A percentile compares a stretch with the other conserved stretches of the same genome.
Evolutionary conservation across 2,113 vertebrate genomes (phyloP).

Genomic region (Bagarius yarrelli): DNA sequence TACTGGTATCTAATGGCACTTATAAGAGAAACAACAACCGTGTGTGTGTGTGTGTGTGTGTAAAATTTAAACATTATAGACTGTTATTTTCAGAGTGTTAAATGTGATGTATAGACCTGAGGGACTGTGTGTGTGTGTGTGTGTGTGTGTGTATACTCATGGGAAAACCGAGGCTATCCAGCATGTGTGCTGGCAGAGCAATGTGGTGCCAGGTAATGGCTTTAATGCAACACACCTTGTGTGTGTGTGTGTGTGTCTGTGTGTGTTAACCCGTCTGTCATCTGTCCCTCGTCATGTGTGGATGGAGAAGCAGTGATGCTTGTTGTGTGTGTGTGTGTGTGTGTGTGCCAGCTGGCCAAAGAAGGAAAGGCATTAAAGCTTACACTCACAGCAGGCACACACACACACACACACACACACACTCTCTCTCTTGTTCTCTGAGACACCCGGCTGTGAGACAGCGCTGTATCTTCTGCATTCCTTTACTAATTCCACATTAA

Average conservation of each 20-base stretch:
- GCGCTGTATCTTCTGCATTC: slow-evolving; percentile 13
- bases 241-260: slow-evolving; percentile 63
- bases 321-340: slow-evolving; percentile 9
- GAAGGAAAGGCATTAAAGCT: slow-evolving; percentile 39
- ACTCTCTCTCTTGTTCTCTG: slow-evolving; percentile 8
- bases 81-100: slow-evolving; percentile 99
- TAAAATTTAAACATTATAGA: slow-evolving; percentile 99
- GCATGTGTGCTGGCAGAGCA: slow-evolving; percentile 91
- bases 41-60: slow-evolving; percentile 58
- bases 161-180: slow-evolving; percentile 79
- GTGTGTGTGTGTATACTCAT: slow-evolving; percentile 31
- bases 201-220: slow-evolving; percentile 94
- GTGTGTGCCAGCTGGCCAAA: slow-evolving; percentile 44
- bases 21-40: neutral
- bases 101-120: slow-evolving; percentile 98
- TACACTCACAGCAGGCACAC: slow-evolving; percentile 34
- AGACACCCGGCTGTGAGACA: slow-evolving; percentile 8
- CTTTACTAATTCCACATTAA: neutral
- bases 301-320: slow-evolving; percentile 35
- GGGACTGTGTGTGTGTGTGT: slow-evolving; percentile 63
- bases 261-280: slow-evolving; percentile 52
- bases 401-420: slow-evolving; percentile 15
- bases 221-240: slow-evolving; percentile 83
- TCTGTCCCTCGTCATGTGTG: slow-evolving; percentile 32
- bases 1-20: neutral